Percentiles rank a stretch among this genome's conserved stretches.
These are phyloP conservation scores for Mirza zaza DNA, from an alignment of 2,113 vertebrate species.

Conservation along the genomic window DNA sequence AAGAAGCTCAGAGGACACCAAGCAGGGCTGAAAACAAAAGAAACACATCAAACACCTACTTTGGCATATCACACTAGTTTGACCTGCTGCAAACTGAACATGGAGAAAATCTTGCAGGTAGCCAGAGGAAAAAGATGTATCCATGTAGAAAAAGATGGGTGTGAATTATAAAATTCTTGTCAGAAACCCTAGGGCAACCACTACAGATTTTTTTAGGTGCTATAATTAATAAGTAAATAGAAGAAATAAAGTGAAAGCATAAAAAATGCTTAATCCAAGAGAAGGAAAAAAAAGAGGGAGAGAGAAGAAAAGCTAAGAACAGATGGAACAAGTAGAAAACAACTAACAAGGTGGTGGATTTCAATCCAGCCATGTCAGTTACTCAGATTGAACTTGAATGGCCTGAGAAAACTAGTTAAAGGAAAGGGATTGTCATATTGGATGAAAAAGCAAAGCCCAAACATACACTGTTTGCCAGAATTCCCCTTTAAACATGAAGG, in stretches of 20 bases:
- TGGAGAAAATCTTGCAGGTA: background rate
- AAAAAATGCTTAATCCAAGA: background rate
- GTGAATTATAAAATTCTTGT: background rate
- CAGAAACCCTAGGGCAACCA: background rate
- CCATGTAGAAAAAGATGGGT: background rate
- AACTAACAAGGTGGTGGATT: background rate
- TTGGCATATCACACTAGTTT: no score
- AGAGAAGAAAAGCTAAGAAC: background rate
- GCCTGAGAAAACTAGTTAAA: background rate
- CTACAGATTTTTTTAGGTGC: background rate
- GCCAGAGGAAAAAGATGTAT: background rate
- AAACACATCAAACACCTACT: background rate
- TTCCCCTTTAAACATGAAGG: background rate
- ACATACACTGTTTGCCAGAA: background rate
- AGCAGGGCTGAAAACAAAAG: background rate
- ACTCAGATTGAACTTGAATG: background rate
- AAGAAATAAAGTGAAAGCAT: background rate
- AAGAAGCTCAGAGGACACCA: background rate
- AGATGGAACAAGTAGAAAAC: background rate
- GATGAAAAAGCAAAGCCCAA: background rate
- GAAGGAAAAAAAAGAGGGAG: background rate
- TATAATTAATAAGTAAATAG: background rate
- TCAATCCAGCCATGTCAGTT: background rate
- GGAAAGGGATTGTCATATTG: background rate
- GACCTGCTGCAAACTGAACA: background rate